Evolutionary conservation across 2,888 invertebrate genomes (phyloP), one percentile per base, ranked within the genome.

Genomic region (Cyrtodaria siliqua): DNA sequence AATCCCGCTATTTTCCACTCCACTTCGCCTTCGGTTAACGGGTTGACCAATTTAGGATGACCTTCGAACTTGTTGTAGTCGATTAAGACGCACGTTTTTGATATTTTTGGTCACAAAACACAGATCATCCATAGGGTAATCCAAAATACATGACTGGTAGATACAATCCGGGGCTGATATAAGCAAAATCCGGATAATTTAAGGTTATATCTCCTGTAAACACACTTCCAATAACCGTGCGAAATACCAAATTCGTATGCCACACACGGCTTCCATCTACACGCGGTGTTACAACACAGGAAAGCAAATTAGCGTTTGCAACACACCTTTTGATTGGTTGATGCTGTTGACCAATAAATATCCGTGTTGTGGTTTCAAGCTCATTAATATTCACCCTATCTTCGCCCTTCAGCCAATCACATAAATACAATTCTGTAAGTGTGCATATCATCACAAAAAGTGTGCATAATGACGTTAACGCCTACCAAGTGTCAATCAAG

Each of bases 211-310:
- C 53, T 59, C 55, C 40, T 24, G 18, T 47, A 56, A 66, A 61
- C 50, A 61, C 16, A 24, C 42, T 38, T 44, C 27, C 42, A 56
- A 56, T 29, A 42, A 63, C 57, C 69, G 76, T 73, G 75, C 66
- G 76, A 73, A 76, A 69, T 67, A 64, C 57, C 66, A 53, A 72
- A 67, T 69, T 76, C 66, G 62, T 72, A 80, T 80, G 73, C 80
- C 87, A 89, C 89, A 88, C 90, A 89, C 86, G 82, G 85, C 68
- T 83, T 83, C 77, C 83, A 79, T 86, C 84, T 84, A 87, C 88
- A 87, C 87, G 86, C 88, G 85, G 89, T 87, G 86, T 86, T 82
- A 83, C 85, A 81, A 76, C 78, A 79, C 67, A 84, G 86, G 86
- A 87, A 88, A 89, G 89, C 90, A 89, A 87, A 90, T 88, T 86